Percentiles rank a stretch among this genome's conserved stretches.
Conservation (phyloP, 2,888 invertebrate genomes). For the Vanessa cardui region DNA sequence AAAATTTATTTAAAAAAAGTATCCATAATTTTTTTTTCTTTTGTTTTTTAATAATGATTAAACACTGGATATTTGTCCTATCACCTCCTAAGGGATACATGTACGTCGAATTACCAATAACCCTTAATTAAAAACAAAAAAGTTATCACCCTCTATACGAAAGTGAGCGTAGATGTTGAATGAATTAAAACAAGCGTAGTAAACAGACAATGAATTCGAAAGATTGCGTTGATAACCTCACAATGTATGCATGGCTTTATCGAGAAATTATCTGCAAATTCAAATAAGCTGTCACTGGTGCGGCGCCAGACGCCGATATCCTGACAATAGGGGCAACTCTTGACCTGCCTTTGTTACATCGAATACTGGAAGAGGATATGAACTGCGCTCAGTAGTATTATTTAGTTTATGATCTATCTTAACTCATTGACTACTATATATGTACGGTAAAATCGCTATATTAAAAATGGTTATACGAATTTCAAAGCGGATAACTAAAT, state of each 20-base stretch:
- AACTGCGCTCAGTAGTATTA: neutral
- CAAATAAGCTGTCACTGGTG: constrained; percentile 15
- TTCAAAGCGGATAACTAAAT: too few species aligned
- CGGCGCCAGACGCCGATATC: constrained; percentile 28
- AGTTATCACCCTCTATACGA: too few species aligned
- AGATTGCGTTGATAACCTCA: neutral
- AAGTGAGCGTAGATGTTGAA: neutral
- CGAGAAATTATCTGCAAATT: constrained; percentile 3
- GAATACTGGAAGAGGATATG: constrained; percentile 1
- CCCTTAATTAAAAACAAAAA: too few species aligned
- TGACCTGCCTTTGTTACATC: constrained; percentile 20
- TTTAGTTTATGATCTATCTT: neutral
- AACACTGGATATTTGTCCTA: too few species aligned
- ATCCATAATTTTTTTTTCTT: too few species aligned
- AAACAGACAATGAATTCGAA: neutral
- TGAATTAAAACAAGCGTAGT: neutral
- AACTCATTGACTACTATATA: neutral
- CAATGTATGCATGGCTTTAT: neutral
- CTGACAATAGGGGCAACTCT: constrained; percentile 21
- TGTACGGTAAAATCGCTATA: neutral
- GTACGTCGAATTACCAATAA: too few species aligned
- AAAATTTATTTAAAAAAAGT: too few species aligned
- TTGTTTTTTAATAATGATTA: too few species aligned
- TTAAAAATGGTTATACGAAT: too few species aligned
- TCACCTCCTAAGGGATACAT: too few species aligned